Evolutionary conservation across 2,797 vertebrate species (phyloP), one percentile per base, ranked within the genome.

Genomic region (Macropodus opercularis): DNA sequence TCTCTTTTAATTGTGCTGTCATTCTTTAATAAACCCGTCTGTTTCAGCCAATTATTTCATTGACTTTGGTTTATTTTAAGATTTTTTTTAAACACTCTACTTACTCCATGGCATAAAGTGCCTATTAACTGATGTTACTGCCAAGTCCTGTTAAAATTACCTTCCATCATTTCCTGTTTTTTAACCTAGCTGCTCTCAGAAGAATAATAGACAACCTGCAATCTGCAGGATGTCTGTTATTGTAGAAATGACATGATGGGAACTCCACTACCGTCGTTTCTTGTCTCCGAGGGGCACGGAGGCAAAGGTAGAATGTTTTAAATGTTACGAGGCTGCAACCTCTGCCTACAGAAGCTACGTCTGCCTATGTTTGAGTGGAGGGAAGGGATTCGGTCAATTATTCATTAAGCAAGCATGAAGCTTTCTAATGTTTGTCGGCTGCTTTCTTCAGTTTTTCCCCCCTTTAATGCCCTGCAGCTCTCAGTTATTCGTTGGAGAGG

Each of bases 371-470:
- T 77, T 84, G 85, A 87, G 73, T 84, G 78, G 86, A 62, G 59
- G 72, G 72, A 84, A 76, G 73, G 62, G 72, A 74, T 85, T 77
- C 36, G 19, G 75, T 91, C 76, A 90, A 86, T 90, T 87, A 89
- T 91, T 90, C 69, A 91, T 88, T 69, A 79, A 79, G 80, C 68
- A 84, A 81, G 75, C 85, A 86, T 75, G 77, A 77, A 72, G 79
- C 82, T 69, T 83, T 85, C 63, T 74, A 80, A 84, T 75, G 69
- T 79, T 78, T 15, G 6, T 73, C 55, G 23, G 62, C 73, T 70
- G 63, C 71, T 66, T 63, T 70, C 64, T 66, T 74, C 63, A 29
- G 18, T 67, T 35, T 64, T 53, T 65, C 54, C 58, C 46, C 17
- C 11, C 18, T 61, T 69, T 31, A 55, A 73, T 79, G 76, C 85